Evolutionary conservation across 2,797 vertebrate species (phyloP), one percentile per base, ranked within the genome.

Genomic region (Pseudomugil gertrudae): DNA sequence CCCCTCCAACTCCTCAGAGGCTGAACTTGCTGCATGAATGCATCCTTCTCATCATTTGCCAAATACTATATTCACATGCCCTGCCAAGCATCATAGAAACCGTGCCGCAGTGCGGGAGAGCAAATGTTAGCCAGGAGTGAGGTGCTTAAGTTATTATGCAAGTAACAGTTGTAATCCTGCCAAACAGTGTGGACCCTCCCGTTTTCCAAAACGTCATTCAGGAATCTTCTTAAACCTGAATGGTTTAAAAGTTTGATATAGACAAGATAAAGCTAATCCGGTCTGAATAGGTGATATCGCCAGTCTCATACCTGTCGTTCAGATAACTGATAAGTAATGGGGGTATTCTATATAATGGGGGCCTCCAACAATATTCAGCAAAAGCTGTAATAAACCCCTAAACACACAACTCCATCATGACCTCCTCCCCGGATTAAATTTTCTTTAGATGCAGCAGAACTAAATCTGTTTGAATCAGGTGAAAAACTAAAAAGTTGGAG

Each of bases 31-130:
- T 62, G 69, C 48, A 81, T 89, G 87, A 90, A 92, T 84, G 84
- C 72, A 63, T 50, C 68, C 80, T 64, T 88, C 79, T 88, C 79
- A 88, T 87, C 85, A 6, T 30, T 60, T 48, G 78, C 87, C 86
- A 89, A 87, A 81, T 52, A 66, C 69, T 66, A 80, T 64, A 81
- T 75, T 81, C 76, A 76, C 63, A 78, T 19, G 43, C 19, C 61
- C 74, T 74, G 89, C 89, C 89, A 92, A 90, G 67, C 77, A 83
- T 84, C 82, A 84, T 87, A 86, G 68, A 85, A 66, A 63, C 47
- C 1, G 53, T 55, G 63, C 65, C 58, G 75, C 66, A 71, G 75
- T 21, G 80, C 79, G 78, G 58, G 35, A 75, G 63, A 66, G 63
- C 69, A 74, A 74, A 73, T 48, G 15, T 54, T 47, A 40, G 43